Conservation (phyloP, 2,888 invertebrate species). For the Steinernema scapterisci region DNA sequence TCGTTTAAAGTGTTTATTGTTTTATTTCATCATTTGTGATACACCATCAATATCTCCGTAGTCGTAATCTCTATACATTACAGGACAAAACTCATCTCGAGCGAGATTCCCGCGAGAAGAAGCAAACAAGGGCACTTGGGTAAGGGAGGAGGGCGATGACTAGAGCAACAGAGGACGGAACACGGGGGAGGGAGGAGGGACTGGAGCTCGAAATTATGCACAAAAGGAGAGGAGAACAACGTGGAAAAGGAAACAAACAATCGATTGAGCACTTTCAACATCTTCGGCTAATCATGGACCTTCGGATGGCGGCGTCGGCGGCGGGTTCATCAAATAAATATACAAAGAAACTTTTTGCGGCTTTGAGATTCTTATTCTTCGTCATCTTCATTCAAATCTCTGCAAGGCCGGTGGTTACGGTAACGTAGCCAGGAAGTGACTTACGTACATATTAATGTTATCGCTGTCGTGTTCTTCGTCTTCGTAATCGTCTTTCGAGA, state of each 20-base stretch:
- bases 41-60: constrained; percentile 30
- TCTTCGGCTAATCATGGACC: neutral
- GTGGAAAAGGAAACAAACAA: constrained; percentile 8
- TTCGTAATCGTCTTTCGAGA: constrained; percentile 48
- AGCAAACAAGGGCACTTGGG: constrained; percentile 31
- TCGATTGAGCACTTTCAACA: constrained; percentile 26
- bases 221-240: constrained; percentile 21
- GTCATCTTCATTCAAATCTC: constrained; percentile 23
- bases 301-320: too few relatives aligned
- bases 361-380: constrained; percentile 28
- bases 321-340: constrained; percentile 16
- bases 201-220: constrained; percentile 20
- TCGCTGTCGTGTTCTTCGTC: constrained; percentile 52
- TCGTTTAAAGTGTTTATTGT: neutral
- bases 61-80: constrained; percentile 26
- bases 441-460: constrained; percentile 39
- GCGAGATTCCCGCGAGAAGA: constrained; percentile 27
- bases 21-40: neutral
- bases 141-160: constrained; percentile 17
- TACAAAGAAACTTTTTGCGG: constrained; percentile 8
- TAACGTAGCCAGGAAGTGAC: neutral
- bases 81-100: constrained; percentile 3
- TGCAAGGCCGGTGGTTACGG: neutral
- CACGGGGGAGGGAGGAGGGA: constrained; percentile 15
- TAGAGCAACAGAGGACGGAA: constrained; percentile 21